These are phyloP conservation scores for Cliona cf. orientalis DNA, from an alignment of 37 sponge, comb jelly and placozoan species.

Conservation along the genomic window DNA sequence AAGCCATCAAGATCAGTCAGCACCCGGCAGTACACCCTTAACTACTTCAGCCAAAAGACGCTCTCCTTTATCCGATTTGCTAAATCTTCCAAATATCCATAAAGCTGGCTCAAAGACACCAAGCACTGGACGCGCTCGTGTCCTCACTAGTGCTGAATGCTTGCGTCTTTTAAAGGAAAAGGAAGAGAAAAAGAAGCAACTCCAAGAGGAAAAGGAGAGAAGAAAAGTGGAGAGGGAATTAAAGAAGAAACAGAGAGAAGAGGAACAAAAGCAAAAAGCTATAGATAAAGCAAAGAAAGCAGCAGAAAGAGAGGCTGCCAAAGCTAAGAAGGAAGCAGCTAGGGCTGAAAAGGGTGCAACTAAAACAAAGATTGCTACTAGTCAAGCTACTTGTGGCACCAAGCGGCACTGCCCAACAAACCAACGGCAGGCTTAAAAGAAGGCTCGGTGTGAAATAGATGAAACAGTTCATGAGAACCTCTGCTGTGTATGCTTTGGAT, in stretches of 20 bases:
- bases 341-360: not conserved
- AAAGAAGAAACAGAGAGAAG: slow-evolving; percentile 14
- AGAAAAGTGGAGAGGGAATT: slow-evolving; percentile 2
- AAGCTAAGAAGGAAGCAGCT: not conserved
- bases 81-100: not conserved
- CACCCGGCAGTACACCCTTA: not conserved
- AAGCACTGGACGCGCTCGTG: slow-evolving; percentile 5
- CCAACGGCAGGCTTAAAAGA: not conserved
- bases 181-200: slow-evolving; percentile 8
- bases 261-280: slow-evolving; percentile 20
- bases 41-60: not conserved
- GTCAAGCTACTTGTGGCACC: no score
- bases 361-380: no score
- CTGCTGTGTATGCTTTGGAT: slow-evolving; percentile 30
- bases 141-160: slow-evolving; percentile 13
- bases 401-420: no score
- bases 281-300: slow-evolving; percentile 6
- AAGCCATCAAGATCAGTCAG: no score
- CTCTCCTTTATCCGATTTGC: slow-evolving; percentile 14
- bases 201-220: slow-evolving; percentile 4
- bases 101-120: not conserved
- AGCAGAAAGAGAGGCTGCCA: not conserved
- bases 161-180: slow-evolving; percentile 6
- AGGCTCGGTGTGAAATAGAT: not conserved
- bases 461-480: not conserved